Conservation (phyloP, 2,797 vertebrate species). For the Cuculus canorus region DNA sequence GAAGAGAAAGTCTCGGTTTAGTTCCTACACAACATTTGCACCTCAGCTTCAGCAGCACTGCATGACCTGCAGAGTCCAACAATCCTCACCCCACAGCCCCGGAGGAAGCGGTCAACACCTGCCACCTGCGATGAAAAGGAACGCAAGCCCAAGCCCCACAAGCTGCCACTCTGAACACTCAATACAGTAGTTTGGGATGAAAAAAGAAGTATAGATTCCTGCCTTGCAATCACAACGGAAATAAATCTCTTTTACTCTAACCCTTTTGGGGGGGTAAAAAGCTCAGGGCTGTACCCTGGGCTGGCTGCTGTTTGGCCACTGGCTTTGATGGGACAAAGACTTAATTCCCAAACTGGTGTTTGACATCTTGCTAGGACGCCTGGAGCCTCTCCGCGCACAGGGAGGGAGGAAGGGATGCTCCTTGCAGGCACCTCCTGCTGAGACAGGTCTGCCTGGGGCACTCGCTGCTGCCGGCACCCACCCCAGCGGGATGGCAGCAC, state of each 20-base stretch:
- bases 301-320: not conserved
- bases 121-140: not conserved
- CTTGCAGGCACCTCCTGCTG: not conserved
- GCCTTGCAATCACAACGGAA: not conserved
- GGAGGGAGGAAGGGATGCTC: not conserved
- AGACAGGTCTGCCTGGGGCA: not conserved
- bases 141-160: not conserved
- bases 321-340: not conserved
- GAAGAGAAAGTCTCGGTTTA: not conserved
- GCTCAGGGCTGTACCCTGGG: not conserved
- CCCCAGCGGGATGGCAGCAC: not conserved
- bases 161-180: not conserved
- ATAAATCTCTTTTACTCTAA: not conserved
- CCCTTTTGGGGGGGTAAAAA: not conserved
- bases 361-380: not conserved
- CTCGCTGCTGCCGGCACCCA: not conserved
- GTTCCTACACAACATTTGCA: not conserved
- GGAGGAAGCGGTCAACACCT: fast-evolving
- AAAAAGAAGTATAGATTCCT: not conserved
- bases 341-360: not conserved
- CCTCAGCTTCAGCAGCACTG: not conserved
- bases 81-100: fast-evolving
- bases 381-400: fast-evolving
- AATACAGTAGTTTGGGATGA: not conserved
- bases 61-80: fast-evolving